phyloP scores from a whole-genome alignment of 1,140 invertebrate species.

The Frieseomelitta varia region DNA sequence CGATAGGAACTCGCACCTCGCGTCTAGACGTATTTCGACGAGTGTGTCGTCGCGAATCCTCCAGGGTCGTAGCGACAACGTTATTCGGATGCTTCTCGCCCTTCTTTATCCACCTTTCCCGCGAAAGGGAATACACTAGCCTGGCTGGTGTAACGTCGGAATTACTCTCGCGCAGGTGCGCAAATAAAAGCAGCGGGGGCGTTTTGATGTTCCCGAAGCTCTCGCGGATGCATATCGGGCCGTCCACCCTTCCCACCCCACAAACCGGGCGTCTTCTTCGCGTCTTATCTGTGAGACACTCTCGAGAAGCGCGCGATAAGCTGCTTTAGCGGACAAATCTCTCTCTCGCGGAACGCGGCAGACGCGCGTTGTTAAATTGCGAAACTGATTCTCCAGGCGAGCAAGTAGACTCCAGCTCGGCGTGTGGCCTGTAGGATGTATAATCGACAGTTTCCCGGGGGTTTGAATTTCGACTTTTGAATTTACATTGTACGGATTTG shows the following conservation, averaged over 20 bases:
- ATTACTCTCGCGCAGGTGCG: slow-evolving; percentile 3
- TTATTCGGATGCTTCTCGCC: not conserved
- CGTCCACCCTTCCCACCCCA: too few relatives aligned
- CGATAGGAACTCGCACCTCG: not conserved
- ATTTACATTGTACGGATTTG: too few relatives aligned
- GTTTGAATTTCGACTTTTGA: too few relatives aligned
- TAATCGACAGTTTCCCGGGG: too few relatives aligned
- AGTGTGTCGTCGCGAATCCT: not conserved
- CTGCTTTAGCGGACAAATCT: not conserved
- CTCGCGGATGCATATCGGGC: not conserved
- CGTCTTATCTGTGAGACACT: not conserved
- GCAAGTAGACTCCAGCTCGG: not conserved
- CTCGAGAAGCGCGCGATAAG: not conserved
- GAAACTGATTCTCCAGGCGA: not conserved
- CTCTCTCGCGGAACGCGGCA: not conserved
- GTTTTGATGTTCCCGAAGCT: slow-evolving; percentile 9
- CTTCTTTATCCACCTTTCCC: not conserved
- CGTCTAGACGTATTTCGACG: not conserved
- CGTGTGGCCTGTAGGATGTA: too few relatives aligned
- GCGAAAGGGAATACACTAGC: not conserved
- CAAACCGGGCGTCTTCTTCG: not conserved
- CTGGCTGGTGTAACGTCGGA: slow-evolving; percentile 4
- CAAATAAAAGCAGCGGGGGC: slow-evolving; percentile 14
- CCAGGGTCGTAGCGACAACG: not conserved
- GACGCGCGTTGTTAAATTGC: not conserved